These are phyloP conservation scores for Leptinotarsa haldemani DNA, from an alignment of 2,888 invertebrate genomes.

Conservation along the genomic window DNA sequence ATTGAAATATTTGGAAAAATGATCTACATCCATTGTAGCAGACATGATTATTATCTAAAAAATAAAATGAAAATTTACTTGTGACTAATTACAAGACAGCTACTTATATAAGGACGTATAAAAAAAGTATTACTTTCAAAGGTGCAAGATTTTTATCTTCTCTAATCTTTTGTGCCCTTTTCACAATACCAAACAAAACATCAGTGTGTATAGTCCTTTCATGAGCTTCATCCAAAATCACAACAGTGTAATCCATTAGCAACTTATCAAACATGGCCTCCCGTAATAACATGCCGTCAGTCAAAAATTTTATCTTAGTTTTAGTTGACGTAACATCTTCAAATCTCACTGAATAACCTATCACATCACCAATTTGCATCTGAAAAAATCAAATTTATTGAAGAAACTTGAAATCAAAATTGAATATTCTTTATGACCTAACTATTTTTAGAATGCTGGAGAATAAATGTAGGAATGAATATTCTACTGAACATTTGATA, in stretches of 20 bases:
- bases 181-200: constrained; percentile 92
- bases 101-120: too few relatives aligned
- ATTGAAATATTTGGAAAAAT: constrained; percentile 90
- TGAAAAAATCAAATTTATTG: constrained; percentile 41
- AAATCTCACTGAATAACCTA: constrained; percentile 86
- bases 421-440: not conserved
- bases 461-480: not conserved
- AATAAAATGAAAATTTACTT: not conserved
- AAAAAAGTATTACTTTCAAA: constrained; percentile 71
- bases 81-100: too few relatives aligned
- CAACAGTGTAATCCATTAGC: constrained; percentile 80
- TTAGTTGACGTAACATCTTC: constrained; percentile 84
- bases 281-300: constrained; percentile 93
- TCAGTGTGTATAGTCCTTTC: constrained; percentile 95
- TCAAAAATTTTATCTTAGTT: constrained; percentile 91
- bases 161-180: constrained; percentile 84
- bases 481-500: not conserved
- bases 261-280: constrained; percentile 87
- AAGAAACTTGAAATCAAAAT: not conserved
- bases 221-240: constrained; percentile 95
- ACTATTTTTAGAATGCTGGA: constrained; percentile 9
- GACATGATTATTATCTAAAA: constrained; percentile 88
- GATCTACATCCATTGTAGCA: constrained; percentile 96
- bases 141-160: constrained; percentile 70
- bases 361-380: constrained; percentile 60